phyloP scores from a whole-genome alignment of 2,113 vertebrate species.

The Sinocyclocheilus rhinocerous region DNA sequence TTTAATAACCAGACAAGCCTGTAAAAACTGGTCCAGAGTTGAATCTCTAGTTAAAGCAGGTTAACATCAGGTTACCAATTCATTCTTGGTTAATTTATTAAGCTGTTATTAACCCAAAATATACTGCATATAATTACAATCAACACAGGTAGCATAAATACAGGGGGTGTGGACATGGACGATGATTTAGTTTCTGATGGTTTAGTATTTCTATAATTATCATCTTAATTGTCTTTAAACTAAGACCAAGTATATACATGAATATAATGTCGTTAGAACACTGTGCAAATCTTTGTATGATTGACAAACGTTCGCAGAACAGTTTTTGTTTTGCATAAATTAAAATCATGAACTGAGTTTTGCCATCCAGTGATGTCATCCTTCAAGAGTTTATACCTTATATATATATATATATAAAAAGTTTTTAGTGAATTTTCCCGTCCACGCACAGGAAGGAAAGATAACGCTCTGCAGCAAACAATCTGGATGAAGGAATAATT shows the following conservation, averaged over 20 bases:
- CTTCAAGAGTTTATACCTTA: not conserved
- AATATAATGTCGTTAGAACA: slow-evolving; percentile 46
- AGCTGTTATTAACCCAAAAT: slow-evolving; percentile 56
- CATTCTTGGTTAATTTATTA: slow-evolving; percentile 54
- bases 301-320: slow-evolving; percentile 50
- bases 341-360: slow-evolving; percentile 43
- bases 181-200: not conserved
- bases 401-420: not conserved
- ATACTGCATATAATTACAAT: slow-evolving; percentile 57
- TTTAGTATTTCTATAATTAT: not conserved
- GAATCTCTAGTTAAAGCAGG: not conserved
- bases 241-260: slow-evolving; percentile 50
- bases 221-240: slow-evolving; percentile 34
- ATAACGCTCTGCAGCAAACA: slow-evolving; percentile 5
- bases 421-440: slow-evolving; percentile 24
- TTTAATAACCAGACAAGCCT: not conserved
- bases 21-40: no score
- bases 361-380: slow-evolving; percentile 17
- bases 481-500: not conserved
- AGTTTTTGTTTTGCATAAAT: slow-evolving; percentile 53
- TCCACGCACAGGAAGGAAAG: slow-evolving; percentile 20
- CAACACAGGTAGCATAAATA: slow-evolving; percentile 42
- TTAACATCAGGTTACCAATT: not conserved
- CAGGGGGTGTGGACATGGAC: slow-evolving; percentile 17
- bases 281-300: slow-evolving; percentile 52